Evolutionary conservation across 2,888 invertebrate species (phyloP).

Genomic region (Agelastica alni): DNA sequence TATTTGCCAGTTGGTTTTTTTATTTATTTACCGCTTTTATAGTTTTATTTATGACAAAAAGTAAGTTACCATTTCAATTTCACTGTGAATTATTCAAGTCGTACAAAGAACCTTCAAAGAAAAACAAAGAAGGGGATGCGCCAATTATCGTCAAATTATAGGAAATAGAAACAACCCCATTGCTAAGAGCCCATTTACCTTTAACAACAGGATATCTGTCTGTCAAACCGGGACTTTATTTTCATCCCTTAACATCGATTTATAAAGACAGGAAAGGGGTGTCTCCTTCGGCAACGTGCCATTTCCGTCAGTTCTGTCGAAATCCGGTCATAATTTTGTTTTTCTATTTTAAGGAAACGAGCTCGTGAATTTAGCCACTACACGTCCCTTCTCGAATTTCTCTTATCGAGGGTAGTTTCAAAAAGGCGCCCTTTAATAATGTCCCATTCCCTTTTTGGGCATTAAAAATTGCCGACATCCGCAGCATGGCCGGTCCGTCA

Average conservation of each 20-base stretch:
- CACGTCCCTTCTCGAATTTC: conserved; percentile 13
- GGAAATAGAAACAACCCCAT: neutral
- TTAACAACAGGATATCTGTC: conserved; percentile 32
- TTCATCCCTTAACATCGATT: conserved; percentile 17
- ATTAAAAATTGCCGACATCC: conserved; percentile 15
- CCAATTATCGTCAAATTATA: conserved; percentile 12
- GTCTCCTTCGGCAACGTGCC: conserved; percentile 42
- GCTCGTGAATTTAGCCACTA: conserved; percentile 16
- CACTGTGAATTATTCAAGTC: too few relatives aligned
- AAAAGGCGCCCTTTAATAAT: conserved; percentile 5
- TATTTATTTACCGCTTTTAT: too few relatives aligned
- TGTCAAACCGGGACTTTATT: conserved; percentile 28
- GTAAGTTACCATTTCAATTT: too few relatives aligned
- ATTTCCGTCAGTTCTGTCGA: conserved; percentile 43
- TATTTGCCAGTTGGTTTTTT: too few relatives aligned
- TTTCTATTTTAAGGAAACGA: conserved; percentile 21
- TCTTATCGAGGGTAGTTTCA: neutral
- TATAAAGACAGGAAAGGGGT: conserved; percentile 49
- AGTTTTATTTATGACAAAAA: too few relatives aligned
- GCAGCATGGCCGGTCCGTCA: neutral
- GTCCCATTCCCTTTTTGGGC: neutral
- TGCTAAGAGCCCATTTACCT: conserved; percentile 10
- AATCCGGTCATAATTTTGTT: conserved; percentile 22
- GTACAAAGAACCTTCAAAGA: too few relatives aligned
- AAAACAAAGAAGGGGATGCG: neutral